Evolutionary conservation across 2,797 vertebrate genomes (phyloP).

Genomic region (Sciaenops ocellatus): DNA sequence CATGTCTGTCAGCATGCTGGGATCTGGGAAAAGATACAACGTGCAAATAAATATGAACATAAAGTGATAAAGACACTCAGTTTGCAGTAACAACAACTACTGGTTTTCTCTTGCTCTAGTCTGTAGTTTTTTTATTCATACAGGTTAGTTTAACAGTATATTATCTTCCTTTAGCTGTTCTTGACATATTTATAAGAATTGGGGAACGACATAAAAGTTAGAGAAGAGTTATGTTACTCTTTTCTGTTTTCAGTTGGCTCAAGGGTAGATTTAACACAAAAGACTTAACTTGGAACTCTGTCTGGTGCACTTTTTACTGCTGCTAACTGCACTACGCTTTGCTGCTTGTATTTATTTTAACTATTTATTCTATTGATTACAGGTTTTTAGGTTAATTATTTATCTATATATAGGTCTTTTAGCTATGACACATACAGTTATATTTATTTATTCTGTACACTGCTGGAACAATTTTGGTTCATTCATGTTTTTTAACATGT

Average conservation of each 20-base stretch:
- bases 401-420: too few species aligned
- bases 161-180: background rate
- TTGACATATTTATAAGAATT: background rate
- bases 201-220: too few species aligned
- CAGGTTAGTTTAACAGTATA: background rate
- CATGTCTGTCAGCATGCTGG: constrained; percentile 99
- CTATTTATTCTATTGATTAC: too few species aligned
- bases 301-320: too few species aligned
- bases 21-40: constrained; percentile 85
- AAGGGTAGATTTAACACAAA: background rate
- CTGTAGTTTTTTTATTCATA: background rate
- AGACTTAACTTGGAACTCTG: background rate
- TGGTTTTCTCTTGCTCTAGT: background rate
- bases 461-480: too few species aligned
- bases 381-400: too few species aligned
- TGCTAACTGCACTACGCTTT: too few species aligned
- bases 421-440: too few species aligned
- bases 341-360: too few species aligned
- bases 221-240: too few species aligned
- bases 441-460: too few species aligned
- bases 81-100: background rate
- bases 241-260: background rate
- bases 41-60: background rate
- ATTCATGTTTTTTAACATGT: too few species aligned
- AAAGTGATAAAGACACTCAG: background rate